Evolutionary conservation across 2,888 invertebrate species (phyloP).

Genomic region (Netelia virgata): DNA sequence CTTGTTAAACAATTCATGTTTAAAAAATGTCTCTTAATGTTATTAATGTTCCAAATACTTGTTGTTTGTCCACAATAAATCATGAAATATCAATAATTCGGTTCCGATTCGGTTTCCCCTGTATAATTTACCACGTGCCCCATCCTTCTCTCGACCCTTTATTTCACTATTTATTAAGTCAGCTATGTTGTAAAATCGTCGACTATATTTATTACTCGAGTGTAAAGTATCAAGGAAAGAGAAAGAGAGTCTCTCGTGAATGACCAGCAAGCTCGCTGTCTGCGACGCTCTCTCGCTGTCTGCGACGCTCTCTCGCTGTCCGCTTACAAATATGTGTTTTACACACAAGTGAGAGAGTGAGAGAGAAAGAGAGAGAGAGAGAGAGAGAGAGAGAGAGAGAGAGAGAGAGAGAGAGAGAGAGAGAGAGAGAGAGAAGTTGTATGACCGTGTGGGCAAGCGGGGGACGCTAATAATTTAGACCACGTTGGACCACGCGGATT

Average conservation of each 20-base stretch:
- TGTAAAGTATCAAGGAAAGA: slow-evolving; percentile 48
- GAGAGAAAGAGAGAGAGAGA: slow-evolving; percentile 24
- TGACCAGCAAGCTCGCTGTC: slow-evolving; percentile 40
- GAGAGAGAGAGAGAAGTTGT: slow-evolving; percentile 42
- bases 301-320: background rate
- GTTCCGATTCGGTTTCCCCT: slow-evolving; percentile 4
- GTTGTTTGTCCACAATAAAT: background rate
- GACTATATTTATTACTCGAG: slow-evolving; percentile 60
- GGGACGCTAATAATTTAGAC: slow-evolving; percentile 67
- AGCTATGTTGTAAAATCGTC: slow-evolving; percentile 58
- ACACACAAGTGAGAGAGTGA: slow-evolving; percentile 12
- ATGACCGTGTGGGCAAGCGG: slow-evolving; percentile 49
- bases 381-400: slow-evolving; percentile 20
- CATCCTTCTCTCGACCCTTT: slow-evolving; percentile 41
- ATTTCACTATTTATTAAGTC: slow-evolving; percentile 67
- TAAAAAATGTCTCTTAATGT: too few species aligned
- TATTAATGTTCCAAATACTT: background rate
- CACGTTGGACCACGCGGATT: slow-evolving; percentile 61
- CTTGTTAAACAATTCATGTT: too few species aligned
- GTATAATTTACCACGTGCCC: background rate
- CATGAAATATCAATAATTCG: slow-evolving; percentile 18
- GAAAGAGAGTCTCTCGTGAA: slow-evolving; percentile 27
- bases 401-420: slow-evolving; percentile 20
- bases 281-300: background rate
- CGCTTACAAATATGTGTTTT: slow-evolving; percentile 49